Conservation (phyloP, 2,888 invertebrate species). For the Chesias legatella region DNA sequence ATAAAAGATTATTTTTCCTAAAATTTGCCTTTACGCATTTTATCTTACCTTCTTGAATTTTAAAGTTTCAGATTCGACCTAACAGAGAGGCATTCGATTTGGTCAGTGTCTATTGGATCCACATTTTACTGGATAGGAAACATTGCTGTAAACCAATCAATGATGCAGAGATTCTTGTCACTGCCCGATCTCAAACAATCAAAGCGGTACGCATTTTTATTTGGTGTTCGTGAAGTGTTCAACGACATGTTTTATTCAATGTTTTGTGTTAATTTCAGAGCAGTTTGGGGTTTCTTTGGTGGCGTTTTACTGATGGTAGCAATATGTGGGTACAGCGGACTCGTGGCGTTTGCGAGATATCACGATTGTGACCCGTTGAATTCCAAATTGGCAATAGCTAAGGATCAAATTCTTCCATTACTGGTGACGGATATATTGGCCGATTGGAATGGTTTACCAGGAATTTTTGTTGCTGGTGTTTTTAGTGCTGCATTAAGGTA, state of each 20-base stretch:
- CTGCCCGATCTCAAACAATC: conserved; percentile 83
- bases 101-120: conserved; percentile 86
- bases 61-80: conserved; percentile 83
- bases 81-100: conserved; percentile 86
- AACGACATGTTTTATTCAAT: background rate
- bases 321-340: conserved; percentile 86
- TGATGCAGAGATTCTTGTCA: conserved; percentile 88
- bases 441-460: conserved; percentile 89
- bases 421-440: conserved; percentile 92
- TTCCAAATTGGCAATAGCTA: conserved; percentile 84
- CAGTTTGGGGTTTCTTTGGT: conserved; percentile 84
- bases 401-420: conserved; percentile 89
- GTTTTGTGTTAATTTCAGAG: conserved; percentile 69
- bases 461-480: conserved; percentile 93
- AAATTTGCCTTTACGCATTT: too few species aligned
- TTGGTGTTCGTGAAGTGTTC: too few species aligned
- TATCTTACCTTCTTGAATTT: conserved; percentile 8
- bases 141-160: conserved; percentile 88
- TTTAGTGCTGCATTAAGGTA: conserved; percentile 94
- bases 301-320: conserved; percentile 84
- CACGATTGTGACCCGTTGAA: conserved; percentile 87
- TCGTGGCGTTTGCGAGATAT: conserved; percentile 87
- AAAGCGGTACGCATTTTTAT: conserved; percentile 64
- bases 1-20: too few species aligned
- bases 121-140: conserved; percentile 86